These are phyloP conservation scores for Aspidoscelis tigris DNA, from an alignment of 2,113 vertebrate species.

Conservation along the genomic window DNA sequence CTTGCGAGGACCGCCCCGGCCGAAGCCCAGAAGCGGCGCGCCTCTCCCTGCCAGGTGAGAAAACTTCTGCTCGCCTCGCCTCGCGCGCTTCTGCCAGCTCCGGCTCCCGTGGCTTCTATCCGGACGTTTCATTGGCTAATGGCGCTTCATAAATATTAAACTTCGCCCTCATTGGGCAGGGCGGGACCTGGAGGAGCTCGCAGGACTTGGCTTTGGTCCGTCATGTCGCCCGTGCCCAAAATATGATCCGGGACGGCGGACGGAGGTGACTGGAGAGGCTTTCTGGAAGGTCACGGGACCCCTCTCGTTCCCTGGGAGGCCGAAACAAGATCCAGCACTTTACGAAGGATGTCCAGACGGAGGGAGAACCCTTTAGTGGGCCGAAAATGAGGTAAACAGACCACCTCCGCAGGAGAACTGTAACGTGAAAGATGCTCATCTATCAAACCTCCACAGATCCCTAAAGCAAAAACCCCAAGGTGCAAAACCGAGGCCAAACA, in stretches of 20 bases:
- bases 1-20: not conserved
- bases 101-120: not conserved
- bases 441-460: not conserved
- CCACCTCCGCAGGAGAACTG: too few species aligned
- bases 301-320: not conserved
- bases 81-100: not conserved
- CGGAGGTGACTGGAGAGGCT: too few species aligned
- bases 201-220: too few species aligned
- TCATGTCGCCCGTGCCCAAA: too few species aligned
- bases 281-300: too few species aligned
- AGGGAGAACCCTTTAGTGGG: too few species aligned
- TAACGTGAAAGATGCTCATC: not conserved
- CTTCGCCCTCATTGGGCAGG: not conserved
- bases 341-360: not conserved
- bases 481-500: too few species aligned
- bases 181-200: too few species aligned
- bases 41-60: slow-evolving; percentile 58
- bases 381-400: not conserved
- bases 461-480: too few species aligned
- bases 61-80: slow-evolving; percentile 49
- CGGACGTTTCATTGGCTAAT: slow-evolving; percentile 13
- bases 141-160: slow-evolving; percentile 2
- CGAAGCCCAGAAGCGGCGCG: not conserved
- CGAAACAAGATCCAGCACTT: not conserved
- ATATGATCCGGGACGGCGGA: too few species aligned